Percentiles rank a stretch among this genome's conserved stretches.
Conservation (phyloP, 2,888 invertebrate species). For the Spodoptera picta region DNA sequence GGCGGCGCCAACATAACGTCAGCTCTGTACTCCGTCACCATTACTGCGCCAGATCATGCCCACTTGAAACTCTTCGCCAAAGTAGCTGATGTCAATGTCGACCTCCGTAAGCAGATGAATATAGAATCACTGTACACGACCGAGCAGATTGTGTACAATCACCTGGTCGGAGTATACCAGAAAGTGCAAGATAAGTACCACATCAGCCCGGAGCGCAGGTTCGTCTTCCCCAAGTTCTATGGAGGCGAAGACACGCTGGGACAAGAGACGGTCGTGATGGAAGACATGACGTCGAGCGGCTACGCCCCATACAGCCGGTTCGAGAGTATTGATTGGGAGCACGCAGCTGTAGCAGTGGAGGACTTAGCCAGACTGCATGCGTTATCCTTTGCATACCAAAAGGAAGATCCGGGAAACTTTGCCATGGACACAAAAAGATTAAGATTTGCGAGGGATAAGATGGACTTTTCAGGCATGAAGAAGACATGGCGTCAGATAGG, state of each 20-base stretch:
- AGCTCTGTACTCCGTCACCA: slow-evolving; percentile 56
- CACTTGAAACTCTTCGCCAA: slow-evolving; percentile 68
- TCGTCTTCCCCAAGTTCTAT: slow-evolving; percentile 64
- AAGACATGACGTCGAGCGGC: slow-evolving; percentile 66
- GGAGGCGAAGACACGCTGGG: slow-evolving; percentile 54
- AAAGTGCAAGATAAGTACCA: slow-evolving; percentile 57
- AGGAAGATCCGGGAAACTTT: slow-evolving; percentile 67
- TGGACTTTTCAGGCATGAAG: slow-evolving; percentile 19
- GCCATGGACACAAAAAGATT: slow-evolving; percentile 42
- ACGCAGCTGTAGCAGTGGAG: slow-evolving; percentile 63
- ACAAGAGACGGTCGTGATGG: slow-evolving; percentile 69
- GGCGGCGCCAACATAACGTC: slow-evolving; percentile 53
- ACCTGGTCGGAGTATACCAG: slow-evolving; percentile 51
- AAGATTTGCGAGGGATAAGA: slow-evolving; percentile 12
- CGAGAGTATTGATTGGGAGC: slow-evolving; percentile 67
- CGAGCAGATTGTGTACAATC: slow-evolving; percentile 62
- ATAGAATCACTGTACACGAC: slow-evolving; percentile 56
- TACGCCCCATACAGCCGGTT: slow-evolving; percentile 60
- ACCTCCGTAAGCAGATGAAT: slow-evolving; percentile 54
- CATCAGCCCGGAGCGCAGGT: slow-evolving; percentile 56
- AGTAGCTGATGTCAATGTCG: slow-evolving; percentile 61
- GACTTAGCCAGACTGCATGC: slow-evolving; percentile 75
- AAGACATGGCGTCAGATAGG: slow-evolving; percentile 50
- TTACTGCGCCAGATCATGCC: slow-evolving; percentile 44
- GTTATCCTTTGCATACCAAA: slow-evolving; percentile 71